Evolutionary conservation across 2,888 invertebrate genomes (phyloP).

Genomic region (Sussaba pulchella): DNA sequence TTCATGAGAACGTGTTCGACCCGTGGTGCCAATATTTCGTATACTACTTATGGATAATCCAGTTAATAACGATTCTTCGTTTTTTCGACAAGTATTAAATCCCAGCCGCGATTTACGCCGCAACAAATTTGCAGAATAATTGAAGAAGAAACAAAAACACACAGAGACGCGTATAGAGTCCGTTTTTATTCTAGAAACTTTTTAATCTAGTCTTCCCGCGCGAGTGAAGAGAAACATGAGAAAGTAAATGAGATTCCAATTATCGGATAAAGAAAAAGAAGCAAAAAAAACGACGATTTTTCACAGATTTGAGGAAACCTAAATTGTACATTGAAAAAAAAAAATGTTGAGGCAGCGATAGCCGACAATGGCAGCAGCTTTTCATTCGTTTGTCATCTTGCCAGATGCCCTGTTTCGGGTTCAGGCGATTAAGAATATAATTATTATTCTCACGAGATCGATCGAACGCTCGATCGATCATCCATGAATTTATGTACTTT

Average conservation of each 20-base stretch:
- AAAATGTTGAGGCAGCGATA: slow-evolving; percentile 4
- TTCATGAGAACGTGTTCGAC: slow-evolving; percentile 30
- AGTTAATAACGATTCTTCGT: slow-evolving; percentile 11
- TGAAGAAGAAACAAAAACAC: background rate
- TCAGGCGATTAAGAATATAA: background rate
- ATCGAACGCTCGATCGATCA: background rate
- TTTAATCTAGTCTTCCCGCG: slow-evolving; percentile 81
- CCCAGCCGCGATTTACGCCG: slow-evolving; percentile 2
- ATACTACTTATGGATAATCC: slow-evolving; percentile 18
- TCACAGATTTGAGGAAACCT: background rate
- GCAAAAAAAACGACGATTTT: background rate
- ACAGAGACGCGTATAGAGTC: slow-evolving; percentile 57
- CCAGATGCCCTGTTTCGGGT: background rate
- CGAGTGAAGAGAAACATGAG: slow-evolving; percentile 58
- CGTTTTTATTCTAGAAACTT: slow-evolving; percentile 74
- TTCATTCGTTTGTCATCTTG: slow-evolving; percentile 26
- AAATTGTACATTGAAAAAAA: slow-evolving; percentile 9
- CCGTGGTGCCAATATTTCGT: slow-evolving; percentile 60
- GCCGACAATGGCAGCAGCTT: slow-evolving; percentile 7
- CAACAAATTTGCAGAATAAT: slow-evolving; percentile 22
- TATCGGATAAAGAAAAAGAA: too few relatives aligned
- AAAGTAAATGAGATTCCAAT: background rate
- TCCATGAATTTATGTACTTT: background rate
- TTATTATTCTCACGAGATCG: background rate
- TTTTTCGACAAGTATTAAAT: slow-evolving; percentile 58